Evolutionary conservation across 2,888 invertebrate species (phyloP).

Genomic region (Hirudinaria manillensis): DNA sequence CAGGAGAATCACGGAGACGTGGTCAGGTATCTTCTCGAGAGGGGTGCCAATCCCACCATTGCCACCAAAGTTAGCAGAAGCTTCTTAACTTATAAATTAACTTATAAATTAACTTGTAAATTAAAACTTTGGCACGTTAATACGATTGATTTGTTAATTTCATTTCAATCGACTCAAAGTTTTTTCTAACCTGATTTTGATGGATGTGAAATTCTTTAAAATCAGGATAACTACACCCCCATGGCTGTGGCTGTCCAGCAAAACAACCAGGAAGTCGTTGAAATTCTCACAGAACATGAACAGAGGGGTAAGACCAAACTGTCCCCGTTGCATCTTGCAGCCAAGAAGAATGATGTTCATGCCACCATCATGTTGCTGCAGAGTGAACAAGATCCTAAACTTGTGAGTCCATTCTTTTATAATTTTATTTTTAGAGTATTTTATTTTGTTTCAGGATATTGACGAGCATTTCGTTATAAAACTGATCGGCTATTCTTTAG

Average conservation of each 20-base stretch:
- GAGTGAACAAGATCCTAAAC: constrained; percentile 78
- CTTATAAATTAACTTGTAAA: neutral
- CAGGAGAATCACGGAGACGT: constrained; percentile 57
- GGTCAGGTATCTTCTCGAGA: constrained; percentile 82
- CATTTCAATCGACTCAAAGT: too few relatives aligned
- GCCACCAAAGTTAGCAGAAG: constrained; percentile 75
- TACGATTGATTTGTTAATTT: too few relatives aligned
- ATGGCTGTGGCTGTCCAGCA: constrained; percentile 99
- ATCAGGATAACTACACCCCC: constrained; percentile 93
- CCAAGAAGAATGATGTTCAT: constrained; percentile 98
- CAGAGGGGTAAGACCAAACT: constrained; percentile 82
- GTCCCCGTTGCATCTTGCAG: constrained; percentile 96
- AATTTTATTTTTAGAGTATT: neutral
- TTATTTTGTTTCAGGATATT: neutral
- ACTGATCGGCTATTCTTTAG: too few relatives aligned
- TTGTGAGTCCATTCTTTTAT: constrained; percentile 16
- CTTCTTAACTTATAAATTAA: neutral
- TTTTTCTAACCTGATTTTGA: too few relatives aligned
- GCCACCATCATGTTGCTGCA: constrained; percentile 90
- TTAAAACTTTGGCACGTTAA: too few relatives aligned
- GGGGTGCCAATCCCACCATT: constrained; percentile 93
- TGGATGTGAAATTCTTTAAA: too few relatives aligned
- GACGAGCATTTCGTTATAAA: neutral
- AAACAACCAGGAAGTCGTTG: constrained; percentile 94
- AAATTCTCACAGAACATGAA: constrained; percentile 92